Conservation (phyloP, 2,888 invertebrate genomes). For the Sabatieria punctata region DNA sequence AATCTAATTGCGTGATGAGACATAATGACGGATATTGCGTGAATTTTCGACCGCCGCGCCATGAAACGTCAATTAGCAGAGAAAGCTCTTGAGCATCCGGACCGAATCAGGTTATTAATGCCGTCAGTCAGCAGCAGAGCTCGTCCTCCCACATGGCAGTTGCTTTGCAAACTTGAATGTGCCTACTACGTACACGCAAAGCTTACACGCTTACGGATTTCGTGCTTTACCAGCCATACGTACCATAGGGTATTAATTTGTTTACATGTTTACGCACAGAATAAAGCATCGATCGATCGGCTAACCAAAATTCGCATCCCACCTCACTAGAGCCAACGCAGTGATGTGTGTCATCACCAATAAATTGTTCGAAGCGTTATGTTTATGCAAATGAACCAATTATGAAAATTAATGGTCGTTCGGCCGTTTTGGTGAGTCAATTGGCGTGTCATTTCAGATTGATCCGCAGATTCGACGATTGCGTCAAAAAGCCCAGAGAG, state of each 20-base stretch:
- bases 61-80: no score
- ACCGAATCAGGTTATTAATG: no score
- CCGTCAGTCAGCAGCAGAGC: neutral
- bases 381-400: neutral
- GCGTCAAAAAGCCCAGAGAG: conserved; percentile 19
- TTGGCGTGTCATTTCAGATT: no score
- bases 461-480: conserved; percentile 25
- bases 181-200: neutral
- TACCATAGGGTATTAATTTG: neutral
- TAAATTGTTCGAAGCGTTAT: neutral
- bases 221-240: neutral
- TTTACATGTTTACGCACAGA: no score
- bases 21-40: no score
- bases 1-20: no score
- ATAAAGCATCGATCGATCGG: no score
- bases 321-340: no score
- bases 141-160: neutral
- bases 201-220: neutral
- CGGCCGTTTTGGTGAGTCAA: neutral
- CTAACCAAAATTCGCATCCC: no score
- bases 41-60: no score
- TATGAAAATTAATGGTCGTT: neutral
- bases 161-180: neutral
- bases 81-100: no score
- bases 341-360: no score